These are phyloP conservation scores for Caenorhabditis uteleia DNA, from an alignment of 2,888 invertebrate species.

Conservation along the genomic window DNA sequence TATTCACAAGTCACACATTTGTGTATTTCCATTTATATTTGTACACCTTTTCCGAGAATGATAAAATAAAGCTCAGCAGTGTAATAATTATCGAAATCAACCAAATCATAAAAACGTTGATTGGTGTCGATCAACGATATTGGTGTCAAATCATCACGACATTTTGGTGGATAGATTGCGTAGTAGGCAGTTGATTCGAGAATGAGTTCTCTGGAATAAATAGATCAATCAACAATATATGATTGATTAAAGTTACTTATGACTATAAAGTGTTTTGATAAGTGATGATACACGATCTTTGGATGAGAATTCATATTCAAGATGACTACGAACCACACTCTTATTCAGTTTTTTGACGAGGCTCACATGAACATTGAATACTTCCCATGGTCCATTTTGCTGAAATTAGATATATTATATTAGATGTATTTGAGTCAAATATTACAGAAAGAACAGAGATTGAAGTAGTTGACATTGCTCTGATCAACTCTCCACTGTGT, in stretches of 20 bases:
- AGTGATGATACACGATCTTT: neutral
- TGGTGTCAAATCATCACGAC: neutral
- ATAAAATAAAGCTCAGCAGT: constrained; percentile 4
- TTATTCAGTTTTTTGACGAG: neutral
- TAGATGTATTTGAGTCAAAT: too few relatives aligned
- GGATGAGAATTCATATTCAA: constrained; percentile 5
- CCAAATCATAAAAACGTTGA: constrained; percentile 6
- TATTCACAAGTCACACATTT: too few relatives aligned
- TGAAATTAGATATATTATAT: neutral
- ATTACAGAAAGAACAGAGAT: neutral
- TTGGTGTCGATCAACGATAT: constrained; percentile 3
- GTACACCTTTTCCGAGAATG: constrained; percentile 2
- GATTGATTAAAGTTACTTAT: neutral
- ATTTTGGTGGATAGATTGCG: neutral
- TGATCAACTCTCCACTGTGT: neutral
- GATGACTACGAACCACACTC: neutral
- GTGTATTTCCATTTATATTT: neutral
- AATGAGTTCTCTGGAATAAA: neutral
- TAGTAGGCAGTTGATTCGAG: neutral
- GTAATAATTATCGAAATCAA: neutral
- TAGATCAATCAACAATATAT: neutral
- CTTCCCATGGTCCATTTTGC: neutral
- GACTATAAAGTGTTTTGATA: neutral
- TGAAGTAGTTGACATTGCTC: too few relatives aligned
- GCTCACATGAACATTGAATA: constrained; percentile 1